Evolutionary conservation across 2,113 vertebrate genomes (phyloP).

Genomic region (Callocephalon fimbriatum): DNA sequence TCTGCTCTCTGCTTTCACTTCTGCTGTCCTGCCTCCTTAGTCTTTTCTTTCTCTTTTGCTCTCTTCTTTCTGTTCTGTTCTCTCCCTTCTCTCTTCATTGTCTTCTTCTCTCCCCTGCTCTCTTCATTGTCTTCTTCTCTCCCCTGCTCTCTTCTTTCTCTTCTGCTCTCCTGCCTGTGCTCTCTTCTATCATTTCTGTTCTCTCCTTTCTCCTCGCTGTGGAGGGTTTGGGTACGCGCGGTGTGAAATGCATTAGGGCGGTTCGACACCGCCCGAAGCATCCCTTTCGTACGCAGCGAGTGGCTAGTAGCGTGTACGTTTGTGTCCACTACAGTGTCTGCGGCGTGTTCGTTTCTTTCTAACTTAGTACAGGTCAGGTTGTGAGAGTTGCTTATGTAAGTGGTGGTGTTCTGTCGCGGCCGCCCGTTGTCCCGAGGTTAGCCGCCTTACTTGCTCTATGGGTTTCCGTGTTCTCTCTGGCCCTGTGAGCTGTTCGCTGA

Average conservation of each 20-base stretch:
- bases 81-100: too few species aligned
- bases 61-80: too few species aligned
- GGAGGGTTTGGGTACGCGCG: rapidly evolving
- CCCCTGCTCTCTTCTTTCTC: too few species aligned
- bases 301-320: rapidly evolving
- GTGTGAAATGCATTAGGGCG: not conserved
- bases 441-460: rapidly evolving
- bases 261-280: rapidly evolving
- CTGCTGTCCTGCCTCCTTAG: too few species aligned
- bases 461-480: not conserved
- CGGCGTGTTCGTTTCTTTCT: too few species aligned
- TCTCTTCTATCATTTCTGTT: too few species aligned
- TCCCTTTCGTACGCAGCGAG: rapidly evolving
- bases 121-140: too few species aligned
- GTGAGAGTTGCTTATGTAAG: rapidly evolving
- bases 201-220: not conserved
- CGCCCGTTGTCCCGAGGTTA: rapidly evolving
- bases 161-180: too few species aligned
- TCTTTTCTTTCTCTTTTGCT: too few species aligned
- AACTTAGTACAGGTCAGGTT: rapidly evolving
- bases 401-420: rapidly evolving
- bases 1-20: too few species aligned
- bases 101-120: too few species aligned
- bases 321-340: rapidly evolving
- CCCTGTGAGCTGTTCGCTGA: rapidly evolving